Evolutionary conservation across 2,888 invertebrate genomes (phyloP), one percentile per base, ranked within the genome.

Genomic region (Cheiracanthium punctorium): DNA sequence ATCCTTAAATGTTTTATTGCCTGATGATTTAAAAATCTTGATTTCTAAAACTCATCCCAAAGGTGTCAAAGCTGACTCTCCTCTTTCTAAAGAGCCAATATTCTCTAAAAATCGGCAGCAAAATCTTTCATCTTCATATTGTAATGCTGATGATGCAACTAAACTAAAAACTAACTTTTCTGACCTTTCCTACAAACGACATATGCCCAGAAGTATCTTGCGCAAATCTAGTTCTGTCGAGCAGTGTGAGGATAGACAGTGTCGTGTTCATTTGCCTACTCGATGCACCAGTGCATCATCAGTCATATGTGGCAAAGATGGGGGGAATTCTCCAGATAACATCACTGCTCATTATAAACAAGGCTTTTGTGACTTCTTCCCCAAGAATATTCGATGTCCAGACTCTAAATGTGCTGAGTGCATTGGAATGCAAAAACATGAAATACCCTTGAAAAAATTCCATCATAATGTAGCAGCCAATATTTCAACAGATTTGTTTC

Each of bases 1-100:
- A 90, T 97, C 97, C 0, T 93, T 98, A 75, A 96, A 96, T 90
- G 95, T 97, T 89, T 93, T 98, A 72, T 92, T 98, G 88, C 98
- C 98, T 2, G 93, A 94, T 89, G 97, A 98, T 87, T 86, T 90
- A 43, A 89, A 89, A 80, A 94, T 84, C 24, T 67, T 89, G n/a
- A 82, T 89, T 20, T 87, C 82, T 12, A 79, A 87, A 75, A 74
- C 76, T 1, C 82, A 82, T 17, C 58, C 64, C 0, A 87, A 82
- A 79, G 79, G 80, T 14, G 20, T 48, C 20, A 86, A 86, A 33
- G n/a, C 29, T 0, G 86, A 86, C 29, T n/a, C 71, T 14, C n/a
- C 67, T 24, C 41, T 52, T n/a, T 30, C 72, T 20, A 81, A 72
- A 32, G 86, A 86, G 29, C 8, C 86, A 52, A 65, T 85, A 79